These are phyloP conservation scores for Mormyrus hasselquistii DNA, from an alignment of 2,797 vertebrate species.

Conservation along the genomic window DNA sequence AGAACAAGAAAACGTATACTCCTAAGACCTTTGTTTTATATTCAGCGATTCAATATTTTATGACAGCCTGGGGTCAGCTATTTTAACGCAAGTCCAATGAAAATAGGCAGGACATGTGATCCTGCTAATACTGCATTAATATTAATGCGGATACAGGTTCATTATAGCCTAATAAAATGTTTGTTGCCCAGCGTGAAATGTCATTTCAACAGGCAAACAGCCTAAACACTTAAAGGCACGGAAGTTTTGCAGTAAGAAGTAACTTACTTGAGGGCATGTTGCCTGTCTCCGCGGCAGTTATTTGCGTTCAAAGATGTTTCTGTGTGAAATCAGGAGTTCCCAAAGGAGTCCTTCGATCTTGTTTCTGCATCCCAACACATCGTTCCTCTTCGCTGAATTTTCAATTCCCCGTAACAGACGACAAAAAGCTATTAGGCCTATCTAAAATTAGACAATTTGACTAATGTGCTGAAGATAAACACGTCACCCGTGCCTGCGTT, in stretches of 20 bases:
- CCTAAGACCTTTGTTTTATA: not conserved
- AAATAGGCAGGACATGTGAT: not conserved
- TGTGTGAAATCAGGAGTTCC: not conserved
- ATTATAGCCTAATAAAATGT: not conserved
- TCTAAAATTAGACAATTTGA: conserved; percentile 3
- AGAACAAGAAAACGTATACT: not conserved
- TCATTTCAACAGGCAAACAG: not conserved
- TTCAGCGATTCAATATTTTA: not conserved
- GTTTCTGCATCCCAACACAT: not conserved
- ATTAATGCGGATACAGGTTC: not conserved
- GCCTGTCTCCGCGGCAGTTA: not conserved
- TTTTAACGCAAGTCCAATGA: not conserved
- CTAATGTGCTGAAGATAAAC: not conserved
- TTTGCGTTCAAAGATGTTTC: not conserved
- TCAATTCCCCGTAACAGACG: not conserved
- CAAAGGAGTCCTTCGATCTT: not conserved
- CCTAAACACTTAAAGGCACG: not conserved
- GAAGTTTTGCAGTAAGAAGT: not conserved
- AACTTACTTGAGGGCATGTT: not conserved
- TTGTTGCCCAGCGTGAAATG: not conserved
- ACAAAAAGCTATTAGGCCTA: not conserved
- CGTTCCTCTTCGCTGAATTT: not conserved
- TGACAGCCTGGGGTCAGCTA: not conserved
- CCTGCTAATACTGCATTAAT: not conserved
- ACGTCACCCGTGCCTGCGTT: not conserved